Evolutionary conservation across 1,140 invertebrate species (phyloP).

Genomic region (Cydia fagiglandana): DNA sequence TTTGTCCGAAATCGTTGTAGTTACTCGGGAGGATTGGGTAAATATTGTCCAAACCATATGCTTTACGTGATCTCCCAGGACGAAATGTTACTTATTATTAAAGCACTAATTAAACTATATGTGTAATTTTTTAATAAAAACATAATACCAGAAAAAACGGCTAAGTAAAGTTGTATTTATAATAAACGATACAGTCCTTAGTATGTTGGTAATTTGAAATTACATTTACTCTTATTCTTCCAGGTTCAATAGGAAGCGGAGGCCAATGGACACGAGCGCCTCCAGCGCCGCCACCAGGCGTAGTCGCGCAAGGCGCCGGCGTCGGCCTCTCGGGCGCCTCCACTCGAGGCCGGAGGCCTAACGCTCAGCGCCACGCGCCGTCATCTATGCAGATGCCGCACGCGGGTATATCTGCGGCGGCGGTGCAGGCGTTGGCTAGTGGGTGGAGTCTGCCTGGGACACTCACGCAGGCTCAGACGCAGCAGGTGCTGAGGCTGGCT

Average conservation of each 20-base stretch:
- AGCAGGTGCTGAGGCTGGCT: conserved; percentile 73
- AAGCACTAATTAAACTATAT: no score
- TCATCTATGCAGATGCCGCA: conserved; percentile 70
- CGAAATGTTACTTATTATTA: no score
- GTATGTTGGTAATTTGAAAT: no score
- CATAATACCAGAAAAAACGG: no score
- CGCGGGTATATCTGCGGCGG: conserved; percentile 59
- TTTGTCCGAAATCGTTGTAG: no score
- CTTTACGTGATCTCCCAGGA: no score
- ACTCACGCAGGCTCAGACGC: conserved; percentile 69
- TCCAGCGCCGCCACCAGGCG: conserved; percentile 68
- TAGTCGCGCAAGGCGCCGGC: conserved; percentile 43
- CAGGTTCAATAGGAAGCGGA: conserved; percentile 63
- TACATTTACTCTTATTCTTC: conserved; percentile 34
- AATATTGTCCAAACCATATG: no score
- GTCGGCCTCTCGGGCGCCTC: conserved; percentile 44
- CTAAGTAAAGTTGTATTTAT: no score
- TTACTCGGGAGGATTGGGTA: no score
- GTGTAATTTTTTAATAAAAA: no score
- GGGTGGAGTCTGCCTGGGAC: conserved; percentile 67
- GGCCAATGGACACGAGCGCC: conserved; percentile 76
- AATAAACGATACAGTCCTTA: no score
- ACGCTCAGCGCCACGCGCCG: conserved; percentile 54
- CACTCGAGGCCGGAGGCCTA: conserved; percentile 52
- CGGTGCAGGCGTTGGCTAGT: conserved; percentile 71